A percentile compares a stretch with the other conserved stretches of the same genome.
These are phyloP conservation scores for Drosophila anomelani DNA, from an alignment of 2,888 invertebrate genomes.

Conservation along the genomic window DNA sequence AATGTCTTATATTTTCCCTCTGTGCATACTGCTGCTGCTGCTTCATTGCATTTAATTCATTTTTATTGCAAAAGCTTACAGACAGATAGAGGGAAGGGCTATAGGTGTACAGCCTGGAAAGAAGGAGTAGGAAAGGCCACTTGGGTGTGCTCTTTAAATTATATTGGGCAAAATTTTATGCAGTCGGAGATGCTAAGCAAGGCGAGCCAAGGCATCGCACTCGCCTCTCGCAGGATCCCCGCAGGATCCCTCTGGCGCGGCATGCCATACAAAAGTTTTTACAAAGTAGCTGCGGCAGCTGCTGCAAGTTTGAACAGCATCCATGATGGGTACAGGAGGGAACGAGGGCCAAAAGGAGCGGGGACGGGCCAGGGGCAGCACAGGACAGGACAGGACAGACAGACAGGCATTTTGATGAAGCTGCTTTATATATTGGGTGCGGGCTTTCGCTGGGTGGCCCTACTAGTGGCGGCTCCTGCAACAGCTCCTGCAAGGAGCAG, in stretches of 20 bases:
- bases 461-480: constrained; percentile 1
- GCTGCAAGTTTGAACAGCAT: constrained; percentile 69
- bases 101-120: constrained; percentile 21
- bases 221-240: constrained; percentile 9
- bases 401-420: constrained; percentile 76
- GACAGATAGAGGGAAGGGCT: constrained; percentile 64
- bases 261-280: constrained; percentile 71
- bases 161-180: constrained; percentile 79
- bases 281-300: constrained; percentile 74
- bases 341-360: not conserved
- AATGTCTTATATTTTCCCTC: not conserved
- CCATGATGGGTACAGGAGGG: constrained; percentile 31
- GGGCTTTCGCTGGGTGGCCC: constrained; percentile 29
- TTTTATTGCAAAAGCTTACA: constrained; percentile 79
- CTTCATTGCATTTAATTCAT: constrained; percentile 81
- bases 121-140: constrained; percentile 62
- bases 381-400: constrained; percentile 23
- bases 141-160: constrained; percentile 77
- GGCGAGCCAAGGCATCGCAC: constrained; percentile 37
- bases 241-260: constrained; percentile 31
- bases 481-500: constrained; percentile 48
- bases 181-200: constrained; percentile 57
- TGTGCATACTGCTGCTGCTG: constrained; percentile 43
- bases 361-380: not conserved
- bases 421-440: constrained; percentile 69